A percentile compares a stretch with the other conserved stretches of the same genome.
Conservation (phyloP, 2,113 vertebrate genomes). For the Pelobates fuscus region DNA sequence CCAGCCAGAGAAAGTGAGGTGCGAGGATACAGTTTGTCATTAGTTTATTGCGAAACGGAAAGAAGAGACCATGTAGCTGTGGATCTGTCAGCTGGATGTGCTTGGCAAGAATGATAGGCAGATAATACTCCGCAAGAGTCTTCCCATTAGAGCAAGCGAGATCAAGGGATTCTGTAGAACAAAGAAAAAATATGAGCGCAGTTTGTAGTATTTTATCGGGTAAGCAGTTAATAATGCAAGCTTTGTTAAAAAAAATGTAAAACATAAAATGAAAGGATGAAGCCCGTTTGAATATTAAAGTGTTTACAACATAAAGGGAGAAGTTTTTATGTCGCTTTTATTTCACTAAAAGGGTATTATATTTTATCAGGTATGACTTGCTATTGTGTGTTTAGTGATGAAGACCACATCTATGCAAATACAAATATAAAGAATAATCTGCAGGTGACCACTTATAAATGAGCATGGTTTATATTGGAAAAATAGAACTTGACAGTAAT, state of each 20-base stretch:
- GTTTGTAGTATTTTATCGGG: neutral
- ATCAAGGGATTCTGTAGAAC: neutral
- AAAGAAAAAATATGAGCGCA: neutral
- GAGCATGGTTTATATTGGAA: too few species aligned
- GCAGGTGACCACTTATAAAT: too few species aligned
- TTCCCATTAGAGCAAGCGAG: neutral
- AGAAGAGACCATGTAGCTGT: conserved; percentile 6
- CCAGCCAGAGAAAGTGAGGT: conserved; percentile 3
- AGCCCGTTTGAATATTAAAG: too few species aligned
- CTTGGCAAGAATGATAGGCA: neutral
- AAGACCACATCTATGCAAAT: neutral
- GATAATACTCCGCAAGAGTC: neutral
- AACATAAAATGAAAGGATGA: too few species aligned
- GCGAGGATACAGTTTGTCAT: neutral
- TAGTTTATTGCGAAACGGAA: conserved; percentile 9
- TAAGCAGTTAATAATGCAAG: neutral
- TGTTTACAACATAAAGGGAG: too few species aligned
- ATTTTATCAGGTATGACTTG: neutral
- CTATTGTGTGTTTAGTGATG: neutral
- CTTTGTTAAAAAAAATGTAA: too few species aligned
- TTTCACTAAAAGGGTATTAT: neutral
- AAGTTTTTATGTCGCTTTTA: neutral
- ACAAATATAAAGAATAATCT: neutral
- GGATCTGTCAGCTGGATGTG: neutral
- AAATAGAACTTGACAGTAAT: too few species aligned